A percentile compares a stretch with the other conserved stretches of the same genome.
Evolutionary conservation across 2,888 invertebrate genomes (phyloP).

Genomic region (Agriotes lineatus): DNA sequence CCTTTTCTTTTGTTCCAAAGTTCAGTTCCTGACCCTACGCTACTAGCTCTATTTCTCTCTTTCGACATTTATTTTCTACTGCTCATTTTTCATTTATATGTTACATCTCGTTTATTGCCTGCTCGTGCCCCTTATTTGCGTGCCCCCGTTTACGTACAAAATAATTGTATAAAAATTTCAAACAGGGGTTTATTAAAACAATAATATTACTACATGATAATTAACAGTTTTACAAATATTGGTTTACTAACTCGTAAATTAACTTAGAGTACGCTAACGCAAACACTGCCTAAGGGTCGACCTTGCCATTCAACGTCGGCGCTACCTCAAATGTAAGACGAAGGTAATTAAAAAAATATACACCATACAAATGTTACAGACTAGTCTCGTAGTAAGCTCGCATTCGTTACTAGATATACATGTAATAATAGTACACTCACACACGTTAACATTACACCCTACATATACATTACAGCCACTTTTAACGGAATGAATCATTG

Average conservation of each 20-base stretch:
- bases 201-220: conserved; percentile 28
- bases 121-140: no score
- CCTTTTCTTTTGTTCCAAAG: no score
- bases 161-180: no score
- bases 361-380: conserved; percentile 28
- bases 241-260: conserved; percentile 25
- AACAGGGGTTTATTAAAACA: conserved; percentile 39
- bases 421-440: conserved; percentile 14
- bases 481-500: conserved; percentile 39
- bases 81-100: no score
- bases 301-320: not conserved
- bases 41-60: no score
- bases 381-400: conserved; percentile 36
- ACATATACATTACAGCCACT: conserved; percentile 36
- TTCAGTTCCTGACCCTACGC: no score
- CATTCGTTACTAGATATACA: conserved; percentile 12
- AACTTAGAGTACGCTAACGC: conserved; percentile 11
- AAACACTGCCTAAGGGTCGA: conserved; percentile 9
- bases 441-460: conserved; percentile 24
- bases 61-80: no score
- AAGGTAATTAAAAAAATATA: conserved; percentile 27
- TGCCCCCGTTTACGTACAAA: no score
- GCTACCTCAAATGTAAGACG: not conserved
- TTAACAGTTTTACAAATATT: conserved; percentile 36
- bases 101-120: no score